These are phyloP conservation scores for Glaucopsyche alexis DNA, from an alignment of 2,888 invertebrate species.

Conservation along the genomic window DNA sequence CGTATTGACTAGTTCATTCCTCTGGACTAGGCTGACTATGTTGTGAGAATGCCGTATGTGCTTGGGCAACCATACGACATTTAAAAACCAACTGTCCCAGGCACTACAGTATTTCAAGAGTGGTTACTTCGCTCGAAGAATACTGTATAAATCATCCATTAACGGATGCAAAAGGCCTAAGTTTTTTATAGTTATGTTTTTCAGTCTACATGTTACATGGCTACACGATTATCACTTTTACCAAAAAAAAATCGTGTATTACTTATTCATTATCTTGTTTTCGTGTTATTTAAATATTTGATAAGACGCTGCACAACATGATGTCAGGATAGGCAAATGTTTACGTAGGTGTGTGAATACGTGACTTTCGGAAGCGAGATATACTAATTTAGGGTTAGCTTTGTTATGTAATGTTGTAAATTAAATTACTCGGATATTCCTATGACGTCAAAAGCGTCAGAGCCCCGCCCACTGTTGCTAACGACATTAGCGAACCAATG, in stretches of 20 bases:
- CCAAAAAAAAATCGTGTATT: slow-evolving; percentile 7
- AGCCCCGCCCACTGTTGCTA: slow-evolving; percentile 68
- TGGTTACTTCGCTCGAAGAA: no score
- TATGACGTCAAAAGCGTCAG: slow-evolving; percentile 58
- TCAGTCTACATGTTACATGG: slow-evolving; percentile 6
- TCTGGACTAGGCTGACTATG: no score
- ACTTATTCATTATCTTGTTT: slow-evolving; percentile 18
- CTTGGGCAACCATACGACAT: no score
- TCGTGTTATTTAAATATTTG: slow-evolving; percentile 13
- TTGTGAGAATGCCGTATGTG: no score
- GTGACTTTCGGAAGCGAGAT: slow-evolving; percentile 29
- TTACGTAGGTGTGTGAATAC: slow-evolving; percentile 24
- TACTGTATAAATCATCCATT: no score
- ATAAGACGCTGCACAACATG: slow-evolving; percentile 19
- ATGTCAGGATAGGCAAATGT: slow-evolving; percentile 22
- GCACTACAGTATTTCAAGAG: no score
- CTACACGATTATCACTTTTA: slow-evolving; percentile 13
- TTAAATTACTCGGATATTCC: slow-evolving; percentile 47
- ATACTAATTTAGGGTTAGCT: slow-evolving; percentile 16
- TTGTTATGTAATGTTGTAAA: slow-evolving; percentile 32
- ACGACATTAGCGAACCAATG: slow-evolving; percentile 37
- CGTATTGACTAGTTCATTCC: no score
- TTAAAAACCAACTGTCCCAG: no score
- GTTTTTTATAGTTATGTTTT: no score
- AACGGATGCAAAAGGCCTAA: no score